Conservation (phyloP, 2,113 vertebrate species). For the Trichechus manatus region DNA sequence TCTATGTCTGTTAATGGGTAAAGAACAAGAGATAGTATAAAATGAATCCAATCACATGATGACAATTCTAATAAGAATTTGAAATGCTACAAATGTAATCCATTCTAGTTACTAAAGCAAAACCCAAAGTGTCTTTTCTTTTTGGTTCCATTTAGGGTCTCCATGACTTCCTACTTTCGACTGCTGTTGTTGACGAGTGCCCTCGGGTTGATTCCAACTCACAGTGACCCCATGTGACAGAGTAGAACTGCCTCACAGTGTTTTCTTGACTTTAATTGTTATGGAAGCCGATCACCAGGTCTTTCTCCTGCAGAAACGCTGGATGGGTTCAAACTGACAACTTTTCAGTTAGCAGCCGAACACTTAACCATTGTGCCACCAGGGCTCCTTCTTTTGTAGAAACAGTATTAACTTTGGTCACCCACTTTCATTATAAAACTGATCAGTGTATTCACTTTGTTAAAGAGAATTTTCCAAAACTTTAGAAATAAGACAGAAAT, state of each 20-base stretch:
- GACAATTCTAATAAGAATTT: slow-evolving; percentile 43
- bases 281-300: not conserved
- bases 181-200: not conserved
- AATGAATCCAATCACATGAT: slow-evolving; percentile 81
- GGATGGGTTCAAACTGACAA: not conserved
- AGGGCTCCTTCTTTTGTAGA: not conserved
- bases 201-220: not conserved
- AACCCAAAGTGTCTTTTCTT: not conserved
- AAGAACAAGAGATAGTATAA: slow-evolving; percentile 84
- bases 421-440: not conserved
- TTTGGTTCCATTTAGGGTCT: not conserved
- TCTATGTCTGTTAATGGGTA: slow-evolving; percentile 83
- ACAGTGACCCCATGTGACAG: not conserved
- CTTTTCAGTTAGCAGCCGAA: not conserved
- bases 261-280: not conserved
- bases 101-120: slow-evolving; percentile 52
- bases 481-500: slow-evolving; percentile 40
- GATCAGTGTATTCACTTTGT: not conserved
- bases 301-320: not conserved
- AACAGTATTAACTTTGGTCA: not conserved
- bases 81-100: not conserved
- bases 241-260: not conserved
- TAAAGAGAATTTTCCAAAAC: slow-evolving; percentile 24
- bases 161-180: not conserved
- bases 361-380: too few species aligned